phyloP scores from a whole-genome alignment of 2,797 vertebrate species.

The Gila robusta region DNA sequence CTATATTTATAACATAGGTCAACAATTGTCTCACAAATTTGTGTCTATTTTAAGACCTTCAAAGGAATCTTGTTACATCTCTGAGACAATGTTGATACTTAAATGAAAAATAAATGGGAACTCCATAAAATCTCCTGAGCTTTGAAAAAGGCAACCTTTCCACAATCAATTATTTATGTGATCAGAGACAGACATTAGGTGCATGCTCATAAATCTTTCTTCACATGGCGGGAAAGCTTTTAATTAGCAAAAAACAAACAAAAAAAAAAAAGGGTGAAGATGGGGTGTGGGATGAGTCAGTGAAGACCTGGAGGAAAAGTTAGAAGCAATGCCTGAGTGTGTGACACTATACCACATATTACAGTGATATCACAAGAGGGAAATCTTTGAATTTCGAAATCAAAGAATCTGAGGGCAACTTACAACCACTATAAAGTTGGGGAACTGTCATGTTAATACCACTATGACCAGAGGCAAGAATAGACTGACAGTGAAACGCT shows the following conservation, averaged over 20 bases:
- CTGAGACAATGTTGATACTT: not conserved
- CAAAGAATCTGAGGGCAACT: slow-evolving; percentile 13
- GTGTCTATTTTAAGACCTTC: no score
- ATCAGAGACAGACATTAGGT: not conserved
- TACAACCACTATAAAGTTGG: slow-evolving; percentile 20
- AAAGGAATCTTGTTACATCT: not conserved
- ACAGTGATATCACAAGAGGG: not conserved
- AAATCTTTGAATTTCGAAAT: slow-evolving; percentile 27
- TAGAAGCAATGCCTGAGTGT: not conserved
- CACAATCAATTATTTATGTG: not conserved
- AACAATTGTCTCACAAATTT: not conserved
- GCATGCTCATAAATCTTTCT: not conserved
- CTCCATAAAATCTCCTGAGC: not conserved
- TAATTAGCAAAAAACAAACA: not conserved
- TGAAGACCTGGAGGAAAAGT: not conserved
- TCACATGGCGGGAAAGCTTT: not conserved
- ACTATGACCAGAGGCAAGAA: not conserved
- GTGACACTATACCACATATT: not conserved
- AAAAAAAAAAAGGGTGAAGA: not conserved
- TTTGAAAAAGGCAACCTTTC: not conserved
- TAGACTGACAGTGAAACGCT: slow-evolving; percentile 13
- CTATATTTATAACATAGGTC: not conserved
- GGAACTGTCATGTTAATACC: slow-evolving; percentile 16
- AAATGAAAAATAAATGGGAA: not conserved
- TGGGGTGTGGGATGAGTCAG: not conserved